Percentiles rank a stretch among this genome's conserved stretches.
phyloP scores from a whole-genome alignment of 2,113 vertebrate genomes.

The Eurypyga helias region DNA sequence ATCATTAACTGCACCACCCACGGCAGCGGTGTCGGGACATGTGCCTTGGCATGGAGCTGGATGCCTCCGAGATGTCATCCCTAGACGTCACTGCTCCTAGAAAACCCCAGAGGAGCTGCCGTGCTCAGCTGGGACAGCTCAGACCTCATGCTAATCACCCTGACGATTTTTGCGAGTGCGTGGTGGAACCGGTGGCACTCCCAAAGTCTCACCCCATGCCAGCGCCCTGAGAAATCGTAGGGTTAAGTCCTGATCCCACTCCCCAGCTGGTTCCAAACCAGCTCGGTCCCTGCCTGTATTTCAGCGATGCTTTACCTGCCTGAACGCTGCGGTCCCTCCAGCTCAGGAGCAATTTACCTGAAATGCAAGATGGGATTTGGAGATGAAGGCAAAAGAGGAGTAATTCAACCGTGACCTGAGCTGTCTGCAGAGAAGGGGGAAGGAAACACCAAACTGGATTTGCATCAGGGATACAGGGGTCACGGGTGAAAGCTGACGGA shows the following conservation, averaged over 20 bases:
- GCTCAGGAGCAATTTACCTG: background rate
- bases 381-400: background rate
- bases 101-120: background rate
- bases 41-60: background rate
- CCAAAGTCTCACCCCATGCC: background rate
- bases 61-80: background rate
- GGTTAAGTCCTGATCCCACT: background rate
- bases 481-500: background rate
- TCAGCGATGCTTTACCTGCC: conserved; percentile 9
- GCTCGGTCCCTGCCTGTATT: background rate
- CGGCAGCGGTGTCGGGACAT: fast-evolving
- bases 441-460: background rate
- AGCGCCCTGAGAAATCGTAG: background rate
- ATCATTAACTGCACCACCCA: background rate
- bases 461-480: background rate
- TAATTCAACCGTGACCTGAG: background rate
- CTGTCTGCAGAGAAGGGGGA: background rate
- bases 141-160: background rate
- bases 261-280: background rate
- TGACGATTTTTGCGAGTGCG: background rate
- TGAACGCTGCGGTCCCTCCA: background rate
- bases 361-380: background rate
- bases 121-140: background rate
- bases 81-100: background rate
- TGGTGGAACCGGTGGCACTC: background rate